Evolutionary conservation across 1,140 invertebrate species (phyloP).

Genomic region (Drosophila erecta): DNA sequence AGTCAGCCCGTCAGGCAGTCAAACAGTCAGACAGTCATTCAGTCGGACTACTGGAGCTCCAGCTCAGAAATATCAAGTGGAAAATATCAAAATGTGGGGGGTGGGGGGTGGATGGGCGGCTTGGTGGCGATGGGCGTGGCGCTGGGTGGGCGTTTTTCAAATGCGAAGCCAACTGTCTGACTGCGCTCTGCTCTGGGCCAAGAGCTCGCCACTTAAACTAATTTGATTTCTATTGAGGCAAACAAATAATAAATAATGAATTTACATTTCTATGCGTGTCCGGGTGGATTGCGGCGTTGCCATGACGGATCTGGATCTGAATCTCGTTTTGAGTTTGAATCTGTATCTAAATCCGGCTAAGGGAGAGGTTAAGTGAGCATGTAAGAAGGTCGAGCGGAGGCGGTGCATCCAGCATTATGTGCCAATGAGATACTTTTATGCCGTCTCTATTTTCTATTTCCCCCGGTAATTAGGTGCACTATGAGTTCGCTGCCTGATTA

Average conservation of each 20-base stretch:
- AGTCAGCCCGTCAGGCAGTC: slow-evolving; percentile 50
- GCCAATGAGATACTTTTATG: neutral
- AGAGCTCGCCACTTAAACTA: slow-evolving; percentile 74
- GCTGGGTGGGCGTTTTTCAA: slow-evolving; percentile 53
- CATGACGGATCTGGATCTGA: slow-evolving; percentile 23
- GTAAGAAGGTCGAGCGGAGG: slow-evolving; percentile 10
- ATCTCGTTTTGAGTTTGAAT: neutral
- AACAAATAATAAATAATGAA: slow-evolving; percentile 84
- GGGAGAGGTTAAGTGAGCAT: slow-evolving; percentile 22
- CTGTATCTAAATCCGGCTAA: neutral
- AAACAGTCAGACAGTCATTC: slow-evolving; percentile 44
- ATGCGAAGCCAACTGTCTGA: slow-evolving; percentile 64
- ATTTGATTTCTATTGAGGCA: slow-evolving; percentile 83
- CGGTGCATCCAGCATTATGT: slow-evolving; percentile 42
- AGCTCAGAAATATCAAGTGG: slow-evolving; percentile 51
- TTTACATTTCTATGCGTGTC: slow-evolving; percentile 82
- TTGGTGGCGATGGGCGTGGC: neutral
- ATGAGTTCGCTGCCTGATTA: slow-evolving; percentile 28
- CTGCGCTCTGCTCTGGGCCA: slow-evolving; percentile 33
- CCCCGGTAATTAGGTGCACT: slow-evolving; percentile 46
- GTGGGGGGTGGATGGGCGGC: slow-evolving; percentile 9
- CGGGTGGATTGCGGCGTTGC: slow-evolving; percentile 27
- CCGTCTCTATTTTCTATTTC: neutral
- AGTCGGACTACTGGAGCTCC: slow-evolving; percentile 38
- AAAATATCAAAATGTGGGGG: slow-evolving; percentile 53